Conservation (phyloP, 2,888 invertebrate species). For the Mythimna impura region DNA sequence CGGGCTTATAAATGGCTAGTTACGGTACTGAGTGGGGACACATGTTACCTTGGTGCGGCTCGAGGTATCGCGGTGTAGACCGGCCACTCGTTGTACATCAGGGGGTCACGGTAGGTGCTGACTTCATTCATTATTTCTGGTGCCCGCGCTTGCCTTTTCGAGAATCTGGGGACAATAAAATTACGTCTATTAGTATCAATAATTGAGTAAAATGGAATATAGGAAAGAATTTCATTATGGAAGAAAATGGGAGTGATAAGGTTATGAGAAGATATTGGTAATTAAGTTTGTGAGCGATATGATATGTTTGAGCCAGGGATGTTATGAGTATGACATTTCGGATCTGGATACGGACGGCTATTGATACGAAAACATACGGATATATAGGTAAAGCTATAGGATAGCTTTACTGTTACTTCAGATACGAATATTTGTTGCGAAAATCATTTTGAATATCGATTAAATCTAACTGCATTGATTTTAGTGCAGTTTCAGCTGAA, state of each 20-base stretch:
- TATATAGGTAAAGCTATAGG: no score
- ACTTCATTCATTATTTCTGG: constrained; percentile 97
- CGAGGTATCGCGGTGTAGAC: constrained; percentile 89
- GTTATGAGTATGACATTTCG: no score
- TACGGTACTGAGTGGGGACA: neutral
- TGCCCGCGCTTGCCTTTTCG: constrained; percentile 96
- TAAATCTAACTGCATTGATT: no score
- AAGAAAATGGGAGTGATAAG: neutral
- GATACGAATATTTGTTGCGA: no score
- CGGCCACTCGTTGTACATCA: constrained; percentile 95
- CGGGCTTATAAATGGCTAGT: no score
- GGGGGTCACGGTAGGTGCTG: constrained; percentile 95
- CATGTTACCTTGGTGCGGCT: constrained; percentile 88
- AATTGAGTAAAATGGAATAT: neutral
- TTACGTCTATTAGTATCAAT: constrained; percentile 10
- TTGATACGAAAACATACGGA: no score
- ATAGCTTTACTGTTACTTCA: no score
- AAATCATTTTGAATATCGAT: no score
- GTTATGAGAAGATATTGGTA: neutral
- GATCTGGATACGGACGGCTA: no score
- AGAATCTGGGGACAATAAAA: constrained; percentile 90
- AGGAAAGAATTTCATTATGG: neutral
- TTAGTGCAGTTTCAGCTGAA: no score
- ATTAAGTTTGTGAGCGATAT: neutral
- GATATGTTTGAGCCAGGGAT: no score